Evolutionary conservation across 2,888 invertebrate genomes (phyloP).

Genomic region (Sinohyriopsis cumingii): DNA sequence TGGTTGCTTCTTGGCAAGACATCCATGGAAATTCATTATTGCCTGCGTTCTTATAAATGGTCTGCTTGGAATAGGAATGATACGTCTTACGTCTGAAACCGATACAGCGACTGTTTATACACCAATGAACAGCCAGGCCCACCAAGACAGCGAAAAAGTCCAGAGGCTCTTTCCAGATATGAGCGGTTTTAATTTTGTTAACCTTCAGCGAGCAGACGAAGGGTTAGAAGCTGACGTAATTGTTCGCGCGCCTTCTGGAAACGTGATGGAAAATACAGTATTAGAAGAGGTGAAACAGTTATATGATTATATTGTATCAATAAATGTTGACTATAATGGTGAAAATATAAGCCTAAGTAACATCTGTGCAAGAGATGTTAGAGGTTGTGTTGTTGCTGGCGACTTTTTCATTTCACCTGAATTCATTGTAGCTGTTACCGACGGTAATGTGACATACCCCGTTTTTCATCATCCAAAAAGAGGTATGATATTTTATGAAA

Average conservation of each 20-base stretch:
- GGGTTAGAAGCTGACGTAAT: slow-evolving; percentile 28
- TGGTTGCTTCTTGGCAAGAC: slow-evolving; percentile 16
- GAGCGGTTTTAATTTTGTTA: slow-evolving; percentile 28
- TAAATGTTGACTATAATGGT: slow-evolving; percentile 10
- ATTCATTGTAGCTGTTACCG: slow-evolving; percentile 5
- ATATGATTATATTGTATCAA: slow-evolving; percentile 3
- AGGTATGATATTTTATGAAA: not conserved
- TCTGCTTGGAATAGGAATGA: slow-evolving; percentile 13
- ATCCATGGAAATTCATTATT: slow-evolving; percentile 15
- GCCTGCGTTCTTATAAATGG: slow-evolving; percentile 6
- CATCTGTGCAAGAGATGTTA: slow-evolving; percentile 20
- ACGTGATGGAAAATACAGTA: slow-evolving; percentile 19
- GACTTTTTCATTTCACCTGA: slow-evolving; percentile 1
- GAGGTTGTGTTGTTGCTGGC: slow-evolving; percentile 25
- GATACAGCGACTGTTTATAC: slow-evolving; percentile 21
- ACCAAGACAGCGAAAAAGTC: slow-evolving; percentile 36
- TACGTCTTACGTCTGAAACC: slow-evolving; percentile 10
- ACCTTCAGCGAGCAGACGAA: slow-evolving; percentile 18
- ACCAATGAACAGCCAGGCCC: slow-evolving; percentile 34
- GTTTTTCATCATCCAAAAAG: slow-evolving; percentile 3
- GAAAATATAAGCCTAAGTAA: slow-evolving; percentile 2
- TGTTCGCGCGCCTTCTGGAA: slow-evolving; percentile 18
- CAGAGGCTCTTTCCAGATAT: slow-evolving; percentile 34
- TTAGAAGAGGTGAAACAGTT: slow-evolving; percentile 16
- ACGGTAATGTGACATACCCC: slow-evolving; percentile 6